These are phyloP conservation scores for Triops cancriformis DNA, from an alignment of 1,140 invertebrate genomes.

Conservation along the genomic window DNA sequence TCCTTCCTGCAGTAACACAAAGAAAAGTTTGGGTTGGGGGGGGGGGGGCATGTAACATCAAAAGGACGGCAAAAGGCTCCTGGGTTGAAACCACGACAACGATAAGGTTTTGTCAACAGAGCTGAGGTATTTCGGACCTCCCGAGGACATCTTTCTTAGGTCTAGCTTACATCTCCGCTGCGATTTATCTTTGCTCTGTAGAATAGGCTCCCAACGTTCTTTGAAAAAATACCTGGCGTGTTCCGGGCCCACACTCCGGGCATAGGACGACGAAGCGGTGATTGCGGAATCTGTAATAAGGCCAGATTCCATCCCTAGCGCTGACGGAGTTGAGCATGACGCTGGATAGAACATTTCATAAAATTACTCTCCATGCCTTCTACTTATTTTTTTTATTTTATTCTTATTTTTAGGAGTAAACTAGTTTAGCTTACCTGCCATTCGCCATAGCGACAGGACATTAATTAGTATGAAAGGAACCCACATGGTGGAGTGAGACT, in stretches of 20 bases:
- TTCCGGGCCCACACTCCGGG: slow-evolving; percentile 50
- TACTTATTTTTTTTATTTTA: not conserved
- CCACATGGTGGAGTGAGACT: not conserved
- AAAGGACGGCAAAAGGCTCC: not conserved
- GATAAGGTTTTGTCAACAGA: not conserved
- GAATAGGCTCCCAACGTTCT: not conserved
- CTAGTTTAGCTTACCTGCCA: not conserved
- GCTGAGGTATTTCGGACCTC: not conserved
- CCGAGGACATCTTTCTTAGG: too few relatives aligned
- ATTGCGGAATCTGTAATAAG: slow-evolving; percentile 51
- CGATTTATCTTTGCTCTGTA: not conserved
- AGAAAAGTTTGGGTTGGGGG: not conserved
- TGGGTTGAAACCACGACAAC: not conserved
- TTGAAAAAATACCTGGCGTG: slow-evolving; percentile 47
- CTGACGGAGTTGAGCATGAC: not conserved
- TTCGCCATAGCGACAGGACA: not conserved
- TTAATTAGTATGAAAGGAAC: not conserved
- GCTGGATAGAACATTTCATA: not conserved
- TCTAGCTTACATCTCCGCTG: not conserved
- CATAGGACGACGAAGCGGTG: slow-evolving; percentile 51
- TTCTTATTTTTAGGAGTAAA: not conserved
- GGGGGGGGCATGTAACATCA: too few relatives aligned
- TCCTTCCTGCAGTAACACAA: not conserved
- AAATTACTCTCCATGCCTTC: too few relatives aligned
- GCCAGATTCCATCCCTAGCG: slow-evolving; percentile 54